Conservation (phyloP, 2,113 vertebrate species). For the Echinops telfairi region DNA sequence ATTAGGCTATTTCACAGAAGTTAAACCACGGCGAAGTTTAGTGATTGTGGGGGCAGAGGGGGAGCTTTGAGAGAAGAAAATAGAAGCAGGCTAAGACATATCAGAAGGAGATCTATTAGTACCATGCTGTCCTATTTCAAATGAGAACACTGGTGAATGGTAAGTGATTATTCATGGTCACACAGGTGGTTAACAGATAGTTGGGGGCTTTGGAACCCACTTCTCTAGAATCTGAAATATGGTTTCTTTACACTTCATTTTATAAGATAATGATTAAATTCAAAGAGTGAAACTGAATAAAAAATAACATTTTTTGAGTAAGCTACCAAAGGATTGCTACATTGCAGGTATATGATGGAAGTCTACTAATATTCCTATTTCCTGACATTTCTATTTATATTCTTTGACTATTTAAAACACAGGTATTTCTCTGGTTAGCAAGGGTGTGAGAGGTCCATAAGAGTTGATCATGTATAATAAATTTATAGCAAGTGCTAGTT, state of each 20-base stretch:
- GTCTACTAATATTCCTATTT: not conserved
- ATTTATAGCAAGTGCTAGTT: not conserved
- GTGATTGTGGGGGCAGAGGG: no score
- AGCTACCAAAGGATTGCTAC: not conserved
- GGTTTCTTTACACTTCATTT: not conserved
- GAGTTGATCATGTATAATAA: not conserved
- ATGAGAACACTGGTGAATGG: not conserved
- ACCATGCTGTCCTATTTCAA: not conserved
- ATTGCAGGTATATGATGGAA: not conserved
- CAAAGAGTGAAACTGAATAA: not conserved
- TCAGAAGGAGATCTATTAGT: not conserved
- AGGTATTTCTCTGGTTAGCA: not conserved
- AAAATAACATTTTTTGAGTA: not conserved
- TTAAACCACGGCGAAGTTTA: not conserved
- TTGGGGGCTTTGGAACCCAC: not conserved
- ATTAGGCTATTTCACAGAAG: not conserved
- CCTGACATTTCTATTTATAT: not conserved
- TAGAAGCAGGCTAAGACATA: not conserved
- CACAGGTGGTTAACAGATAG: not conserved
- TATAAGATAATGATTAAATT: constrained; percentile 15
- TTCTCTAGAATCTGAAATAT: not conserved
- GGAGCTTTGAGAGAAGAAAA: not conserved
- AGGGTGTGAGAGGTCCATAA: not conserved
- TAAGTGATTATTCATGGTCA: not conserved
- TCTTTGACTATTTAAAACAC: not conserved